Percentiles rank a stretch among this genome's conserved stretches.
Evolutionary conservation across 2,888 invertebrate genomes (phyloP).

Genomic region (Lepidonotus clava): DNA sequence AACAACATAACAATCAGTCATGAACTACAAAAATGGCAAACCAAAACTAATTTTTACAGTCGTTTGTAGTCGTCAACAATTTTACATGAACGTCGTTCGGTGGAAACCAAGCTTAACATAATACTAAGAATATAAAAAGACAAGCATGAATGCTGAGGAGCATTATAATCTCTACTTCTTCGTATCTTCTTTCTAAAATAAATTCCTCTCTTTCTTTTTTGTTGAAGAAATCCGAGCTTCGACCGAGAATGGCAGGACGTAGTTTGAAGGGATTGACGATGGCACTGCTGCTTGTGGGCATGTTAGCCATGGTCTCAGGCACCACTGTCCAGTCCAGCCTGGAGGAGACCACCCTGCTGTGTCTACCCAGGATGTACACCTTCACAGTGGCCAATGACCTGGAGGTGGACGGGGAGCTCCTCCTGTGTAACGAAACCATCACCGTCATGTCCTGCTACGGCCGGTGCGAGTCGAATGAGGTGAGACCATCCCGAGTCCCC

Average conservation of each 20-base stretch:
- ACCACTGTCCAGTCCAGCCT: background rate
- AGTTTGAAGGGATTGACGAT: background rate
- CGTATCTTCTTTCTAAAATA: too few species aligned
- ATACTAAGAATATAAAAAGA: too few species aligned
- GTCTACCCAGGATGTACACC: slow-evolving; percentile 1
- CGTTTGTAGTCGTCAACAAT: too few species aligned
- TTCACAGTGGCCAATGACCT: background rate
- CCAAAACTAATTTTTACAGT: too few species aligned
- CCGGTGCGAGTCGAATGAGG: slow-evolving; percentile 91
- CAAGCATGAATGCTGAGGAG: too few species aligned
- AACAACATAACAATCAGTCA: too few species aligned
- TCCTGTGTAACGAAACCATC: slow-evolving; percentile 77
- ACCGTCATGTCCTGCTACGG: slow-evolving; percentile 91
- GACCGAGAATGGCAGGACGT: background rate
- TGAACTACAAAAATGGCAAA: too few species aligned
- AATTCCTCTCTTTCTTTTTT: too few species aligned
- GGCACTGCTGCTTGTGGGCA: background rate
- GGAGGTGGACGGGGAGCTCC: slow-evolving; percentile 19
- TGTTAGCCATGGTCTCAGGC: background rate
- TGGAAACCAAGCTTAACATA: too few species aligned
- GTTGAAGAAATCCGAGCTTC: too few species aligned
- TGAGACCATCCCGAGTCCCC: slow-evolving; percentile 74
- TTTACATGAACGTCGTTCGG: too few species aligned
- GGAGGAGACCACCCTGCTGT: slow-evolving; percentile 10
- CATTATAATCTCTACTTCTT: too few species aligned